Base-by-base conservation (phyloP, 2,113 vertebrate species). In the Grus americana region DNA sequence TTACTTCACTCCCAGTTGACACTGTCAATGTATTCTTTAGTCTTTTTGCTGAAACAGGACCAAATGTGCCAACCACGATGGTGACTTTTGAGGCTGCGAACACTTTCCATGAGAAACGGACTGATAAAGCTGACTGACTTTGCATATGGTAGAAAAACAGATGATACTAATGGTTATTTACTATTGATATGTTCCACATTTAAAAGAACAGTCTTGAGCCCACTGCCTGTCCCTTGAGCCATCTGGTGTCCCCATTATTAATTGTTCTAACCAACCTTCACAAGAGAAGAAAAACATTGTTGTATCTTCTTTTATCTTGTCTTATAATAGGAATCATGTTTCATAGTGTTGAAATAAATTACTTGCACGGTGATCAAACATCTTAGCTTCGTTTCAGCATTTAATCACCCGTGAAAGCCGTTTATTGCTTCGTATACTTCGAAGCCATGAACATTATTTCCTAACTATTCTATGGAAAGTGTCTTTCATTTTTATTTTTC, bases 261-360 rank as follows among this genome's bases (percentile, higher is more conserved):
- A 96, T 95, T 89, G 95, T 96, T 93, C 94, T 72, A 94, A 70
- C 57, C 8, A 6, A 94, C 83, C 93, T 96, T 94, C 83, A 61
- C 47, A 62, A 49, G 52, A 62, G 73, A 95, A 96, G 88, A 96
- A 96, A 96, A 96, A 96, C 96, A 96, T 85, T 96, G 95, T 95
- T 94, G 86, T 89, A 95, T 87, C 90, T 96, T 90, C 96, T 94
- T 96, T 96, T 96, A 93, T 96, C 96, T 96, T 93, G 92, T 95
- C 92, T 94, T 92, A 86, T 96, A 96, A 95, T 93, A 95, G 88
- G 91, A 95, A 94, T 92, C 90, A 95, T 96, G 95, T 87, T 94
- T 96, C 91, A 96, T 91, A 95, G 88, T 68, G 86, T 75, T 95
- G 88, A 97, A 96, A 96, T 93, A 96, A 95, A 96, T 96, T 96